A percentile compares a stretch with the other conserved stretches of the same genome.
phyloP scores from a whole-genome alignment of 2,113 vertebrate species.

The Coptodon rendalli region DNA sequence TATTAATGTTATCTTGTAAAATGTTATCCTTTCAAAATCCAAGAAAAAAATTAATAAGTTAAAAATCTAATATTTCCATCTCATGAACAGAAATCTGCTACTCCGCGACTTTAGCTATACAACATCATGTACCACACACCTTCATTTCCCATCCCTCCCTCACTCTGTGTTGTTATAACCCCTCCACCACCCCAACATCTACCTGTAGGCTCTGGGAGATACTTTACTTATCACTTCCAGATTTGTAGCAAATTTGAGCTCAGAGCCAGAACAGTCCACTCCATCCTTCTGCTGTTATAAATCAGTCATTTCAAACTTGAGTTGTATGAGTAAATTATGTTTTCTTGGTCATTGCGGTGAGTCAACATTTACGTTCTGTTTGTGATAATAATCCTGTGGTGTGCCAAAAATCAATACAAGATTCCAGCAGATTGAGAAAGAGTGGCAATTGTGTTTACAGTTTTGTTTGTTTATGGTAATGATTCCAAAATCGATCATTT shows the following conservation, averaged over 20 bases:
- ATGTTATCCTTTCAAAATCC: not conserved
- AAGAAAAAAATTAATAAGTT: accelerated
- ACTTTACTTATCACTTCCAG: not conserved
- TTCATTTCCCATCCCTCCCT: not conserved
- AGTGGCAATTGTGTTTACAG: not conserved
- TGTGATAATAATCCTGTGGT: not conserved
- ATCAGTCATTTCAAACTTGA: not conserved
- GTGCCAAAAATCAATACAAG: not conserved
- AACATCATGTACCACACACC: not conserved
- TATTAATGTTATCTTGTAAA: not conserved
- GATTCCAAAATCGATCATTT: not conserved
- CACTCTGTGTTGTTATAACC: not conserved
- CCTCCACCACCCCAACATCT: not conserved
- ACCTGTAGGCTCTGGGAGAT: not conserved
- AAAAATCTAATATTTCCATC: not conserved
- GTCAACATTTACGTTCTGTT: not conserved
- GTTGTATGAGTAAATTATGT: not conserved
- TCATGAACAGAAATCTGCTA: not conserved
- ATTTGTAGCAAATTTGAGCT: not conserved
- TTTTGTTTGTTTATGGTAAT: not conserved
- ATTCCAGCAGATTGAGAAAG: not conserved
- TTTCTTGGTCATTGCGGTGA: not conserved
- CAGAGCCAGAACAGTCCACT: not conserved
- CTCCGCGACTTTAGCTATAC: not conserved
- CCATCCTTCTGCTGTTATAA: not conserved